Percentiles rank a stretch among this genome's conserved stretches.
These are phyloP conservation scores for Calidris pugnax DNA, from an alignment of 2,113 vertebrate species.

Conservation along the genomic window DNA sequence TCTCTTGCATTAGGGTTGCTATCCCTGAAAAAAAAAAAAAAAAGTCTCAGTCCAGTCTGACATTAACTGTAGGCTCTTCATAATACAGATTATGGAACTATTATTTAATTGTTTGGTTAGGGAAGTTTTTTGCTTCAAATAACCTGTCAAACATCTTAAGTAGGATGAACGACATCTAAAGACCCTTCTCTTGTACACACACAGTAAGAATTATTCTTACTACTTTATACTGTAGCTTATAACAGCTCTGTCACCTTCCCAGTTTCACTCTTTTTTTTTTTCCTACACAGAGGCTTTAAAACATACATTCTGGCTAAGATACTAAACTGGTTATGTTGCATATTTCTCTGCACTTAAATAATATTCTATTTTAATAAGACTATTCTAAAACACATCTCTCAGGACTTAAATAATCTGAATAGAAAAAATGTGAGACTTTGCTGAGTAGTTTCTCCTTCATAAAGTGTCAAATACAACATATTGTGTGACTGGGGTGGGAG, in stretches of 20 bases:
- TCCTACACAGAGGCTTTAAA: not conserved
- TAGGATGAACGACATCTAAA: too few species aligned
- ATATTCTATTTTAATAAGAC: not conserved
- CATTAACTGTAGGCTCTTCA: accelerated
- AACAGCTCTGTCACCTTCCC: not conserved
- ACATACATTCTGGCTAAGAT: not conserved
- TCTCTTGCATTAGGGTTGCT: not conserved
- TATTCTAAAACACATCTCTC: not conserved
- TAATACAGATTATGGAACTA: not conserved
- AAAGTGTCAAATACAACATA: not conserved
- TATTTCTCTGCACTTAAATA: not conserved
- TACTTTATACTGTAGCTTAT: not conserved
- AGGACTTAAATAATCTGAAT: not conserved
- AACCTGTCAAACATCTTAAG: not conserved
- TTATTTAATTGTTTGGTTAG: not conserved
- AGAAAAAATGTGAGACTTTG: not conserved
- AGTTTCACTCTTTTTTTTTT: not conserved
- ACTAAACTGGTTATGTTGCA: not conserved
- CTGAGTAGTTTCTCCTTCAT: not conserved
- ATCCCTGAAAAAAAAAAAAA: not conserved
- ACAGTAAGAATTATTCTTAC: not conserved
- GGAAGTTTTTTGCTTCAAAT: not conserved
- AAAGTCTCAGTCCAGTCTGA: not conserved
- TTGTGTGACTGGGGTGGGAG: not conserved
- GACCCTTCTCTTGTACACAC: not conserved